Evolutionary conservation across 2,888 invertebrate species (phyloP), one percentile per base, ranked within the genome.

Genomic region (Microctonus aethiopoides): DNA sequence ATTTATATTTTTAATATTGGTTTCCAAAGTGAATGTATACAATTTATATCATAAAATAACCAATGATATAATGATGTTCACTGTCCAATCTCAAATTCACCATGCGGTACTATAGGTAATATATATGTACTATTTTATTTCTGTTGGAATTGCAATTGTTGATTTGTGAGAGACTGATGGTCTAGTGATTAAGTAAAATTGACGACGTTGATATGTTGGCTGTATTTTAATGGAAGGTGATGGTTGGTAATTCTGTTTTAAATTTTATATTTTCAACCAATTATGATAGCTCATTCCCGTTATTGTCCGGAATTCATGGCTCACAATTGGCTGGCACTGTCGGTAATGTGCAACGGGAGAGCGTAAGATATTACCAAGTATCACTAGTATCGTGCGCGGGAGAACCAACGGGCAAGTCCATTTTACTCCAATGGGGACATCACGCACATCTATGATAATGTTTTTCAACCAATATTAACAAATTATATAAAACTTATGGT

Each of bases 321-420:
- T 61, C 29, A 20, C 61, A 59, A 74, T 75, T 74, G 74, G 74
- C 46, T 54, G 34, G 10, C 57, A n/a, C n/a, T n/a, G n/a, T n/a
- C n/a, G n/a, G n/a, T n/a, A n/a, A n/a, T 16, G 22, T 36, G 51
- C 32, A 67, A 61, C 59, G 68, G 70, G 64, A 70, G 57, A 62
- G n/a, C 60, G 67, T 66, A 41, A n/a, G n/a, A n/a, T n/a, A n/a
- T n/a, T n/a, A n/a, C n/a, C n/a, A n/a, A n/a, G n/a, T n/a, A n/a
- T n/a, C n/a, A n/a, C n/a, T n/a, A n/a, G 64, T 60, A 36, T 46
- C 24, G 52, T 59, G 52, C 62, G 67, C 67, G 68, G 61, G 62
- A 61, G 36, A 60, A 32, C 57, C 29, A 63, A 56, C 52, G 71
- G 74, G 46, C 62, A 63, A 73, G 75, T 75, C 73, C 74, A 75